Base-by-base conservation (phyloP, 92 coral and sea anemone species). In the Chrysogorgia sp. region DNA sequence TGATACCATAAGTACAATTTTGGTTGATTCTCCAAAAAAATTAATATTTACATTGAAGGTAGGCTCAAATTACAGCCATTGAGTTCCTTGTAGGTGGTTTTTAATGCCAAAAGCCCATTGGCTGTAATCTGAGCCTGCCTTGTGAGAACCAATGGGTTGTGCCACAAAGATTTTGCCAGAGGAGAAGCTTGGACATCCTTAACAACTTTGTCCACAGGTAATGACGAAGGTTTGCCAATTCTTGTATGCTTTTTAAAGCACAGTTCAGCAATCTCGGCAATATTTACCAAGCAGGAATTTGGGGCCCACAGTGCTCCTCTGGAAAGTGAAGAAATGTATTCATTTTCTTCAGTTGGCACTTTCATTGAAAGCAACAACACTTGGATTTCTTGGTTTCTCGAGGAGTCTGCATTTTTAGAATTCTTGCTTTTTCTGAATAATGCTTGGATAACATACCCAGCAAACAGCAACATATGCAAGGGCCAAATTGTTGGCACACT, bases 301-400 rank as follows among this genome's bases (percentile, higher is more conserved):
- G 55, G 74, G 35, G 74, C 35, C 74, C 74, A 67, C 35, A 67
- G 74, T 17, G 53, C 74, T 35, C 74, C 74, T 34, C 69, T 63
- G 3, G 20, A 67, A 30, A 67, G 10, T 0, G 74, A 67, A n/a
- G 56, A 40, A 24, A 67, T 67, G 35, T 67, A 67, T 26, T 67
- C 55, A 67, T 67, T 67, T 26, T 29, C 69, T 41, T 40, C 74
- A 19, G 55, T 40, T 40, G 7, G 50, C 0, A 29, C 21, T 40
- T 52, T 37, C 74, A 66, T 66, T 66, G 74, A 66, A 6, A 7
- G 35, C 74, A 66, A 33, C 28, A 66, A 40, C 9, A 28, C 74
- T 40, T 66, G 74, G 35, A 66, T 40, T 21, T 66, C 74, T 66
- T 66, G 33, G 74, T 66, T 66, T 40, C 74, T 34, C 10, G 33